phyloP scores from a whole-genome alignment of 2,797 vertebrate species.

The Bradypodion ventrale region DNA sequence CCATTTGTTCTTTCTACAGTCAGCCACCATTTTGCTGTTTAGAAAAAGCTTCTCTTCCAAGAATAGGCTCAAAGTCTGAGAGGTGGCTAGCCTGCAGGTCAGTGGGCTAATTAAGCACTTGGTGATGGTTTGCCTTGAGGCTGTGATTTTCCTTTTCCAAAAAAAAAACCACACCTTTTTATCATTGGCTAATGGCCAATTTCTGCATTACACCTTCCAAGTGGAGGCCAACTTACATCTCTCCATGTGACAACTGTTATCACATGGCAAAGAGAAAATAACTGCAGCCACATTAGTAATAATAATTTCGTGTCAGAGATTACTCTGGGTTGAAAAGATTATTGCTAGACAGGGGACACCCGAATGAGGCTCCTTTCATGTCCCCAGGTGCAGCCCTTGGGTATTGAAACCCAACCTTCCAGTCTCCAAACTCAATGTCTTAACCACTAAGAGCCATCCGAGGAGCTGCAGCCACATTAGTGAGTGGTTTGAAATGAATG shows the following conservation, averaged over 20 bases:
- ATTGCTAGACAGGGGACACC: too few relatives aligned
- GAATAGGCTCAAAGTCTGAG: background rate
- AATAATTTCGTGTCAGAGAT: too few relatives aligned
- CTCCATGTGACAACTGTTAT: background rate
- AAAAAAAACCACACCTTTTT: background rate
- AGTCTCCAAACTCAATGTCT: too few relatives aligned
- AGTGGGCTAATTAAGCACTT: conserved; percentile 22
- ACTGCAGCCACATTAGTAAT: background rate
- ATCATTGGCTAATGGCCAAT: conserved; percentile 7
- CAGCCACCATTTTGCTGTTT: background rate
- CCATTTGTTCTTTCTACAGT: background rate
- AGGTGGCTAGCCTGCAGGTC: background rate
- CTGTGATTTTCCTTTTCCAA: conserved; percentile 27
- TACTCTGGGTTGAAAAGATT: too few relatives aligned
- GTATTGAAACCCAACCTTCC: too few relatives aligned
- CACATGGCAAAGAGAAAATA: background rate
- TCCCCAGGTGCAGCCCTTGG: too few relatives aligned
- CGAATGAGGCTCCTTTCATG: too few relatives aligned
- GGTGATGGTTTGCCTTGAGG: background rate
- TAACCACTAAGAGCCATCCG: too few relatives aligned
- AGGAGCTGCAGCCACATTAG: too few relatives aligned
- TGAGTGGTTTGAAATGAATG: too few relatives aligned
- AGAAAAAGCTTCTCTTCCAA: conserved; percentile 1
- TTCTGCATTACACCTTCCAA: background rate
- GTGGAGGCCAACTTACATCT: background rate